Percentiles rank a stretch among this genome's conserved stretches.
Evolutionary conservation across 2,113 vertebrate genomes (phyloP).

Genomic region (Python bivittatus): DNA sequence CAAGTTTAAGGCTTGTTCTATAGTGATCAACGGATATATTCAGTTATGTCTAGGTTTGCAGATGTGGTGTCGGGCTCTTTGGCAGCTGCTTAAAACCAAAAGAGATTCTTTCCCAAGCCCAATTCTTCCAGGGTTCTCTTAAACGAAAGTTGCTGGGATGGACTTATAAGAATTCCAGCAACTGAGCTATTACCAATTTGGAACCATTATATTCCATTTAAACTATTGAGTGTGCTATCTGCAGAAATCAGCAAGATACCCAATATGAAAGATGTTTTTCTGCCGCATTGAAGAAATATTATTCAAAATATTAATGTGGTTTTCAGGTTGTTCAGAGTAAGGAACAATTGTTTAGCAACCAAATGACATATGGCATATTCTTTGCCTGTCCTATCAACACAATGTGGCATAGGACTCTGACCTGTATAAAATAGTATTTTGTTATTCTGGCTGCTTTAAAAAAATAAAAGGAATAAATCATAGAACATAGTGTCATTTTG

Average conservation of each 20-base stretch:
- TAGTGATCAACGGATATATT: not conserved
- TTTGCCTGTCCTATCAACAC: not conserved
- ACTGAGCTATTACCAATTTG: not conserved
- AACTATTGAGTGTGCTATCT: not conserved
- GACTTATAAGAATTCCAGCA: not conserved
- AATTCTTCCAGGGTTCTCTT: not conserved
- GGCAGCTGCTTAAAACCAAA: not conserved
- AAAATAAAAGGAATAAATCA: not conserved
- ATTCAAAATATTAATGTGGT: not conserved
- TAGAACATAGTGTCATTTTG: not conserved
- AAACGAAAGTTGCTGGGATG: not conserved
- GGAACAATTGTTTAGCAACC: not conserved
- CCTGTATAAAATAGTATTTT: not conserved
- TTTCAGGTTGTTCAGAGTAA: not conserved
- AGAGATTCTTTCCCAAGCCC: not conserved
- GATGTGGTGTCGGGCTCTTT: not conserved
- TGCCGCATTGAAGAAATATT: not conserved
- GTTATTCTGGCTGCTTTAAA: not conserved
- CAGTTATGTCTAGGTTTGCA: not conserved
- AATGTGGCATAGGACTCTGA: not conserved
- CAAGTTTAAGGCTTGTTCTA: not conserved
- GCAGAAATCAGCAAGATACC: not conserved
- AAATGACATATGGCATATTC: not conserved
- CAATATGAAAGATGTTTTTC: not conserved
- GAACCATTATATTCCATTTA: not conserved